phyloP scores from a whole-genome alignment of 2,797 vertebrate species.

The Oceanodroma leucorhoa region DNA sequence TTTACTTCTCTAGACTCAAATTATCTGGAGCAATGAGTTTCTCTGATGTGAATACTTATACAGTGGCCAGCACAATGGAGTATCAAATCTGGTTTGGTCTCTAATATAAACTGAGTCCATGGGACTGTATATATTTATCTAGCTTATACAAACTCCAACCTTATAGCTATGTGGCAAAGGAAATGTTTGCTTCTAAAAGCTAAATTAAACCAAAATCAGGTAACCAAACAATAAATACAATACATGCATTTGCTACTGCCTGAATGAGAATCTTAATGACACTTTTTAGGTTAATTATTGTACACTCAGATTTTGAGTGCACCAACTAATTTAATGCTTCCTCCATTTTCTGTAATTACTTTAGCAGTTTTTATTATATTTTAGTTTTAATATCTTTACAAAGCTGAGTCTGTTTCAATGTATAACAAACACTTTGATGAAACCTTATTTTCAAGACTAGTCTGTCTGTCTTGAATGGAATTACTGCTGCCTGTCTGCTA shows the following conservation, averaged over 20 bases:
- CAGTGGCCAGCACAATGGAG: neutral
- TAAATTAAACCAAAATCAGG: neutral
- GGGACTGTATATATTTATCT: neutral
- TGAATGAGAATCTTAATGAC: neutral
- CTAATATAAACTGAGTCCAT: neutral
- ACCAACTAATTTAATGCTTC: neutral
- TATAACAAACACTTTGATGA: constrained; percentile 30
- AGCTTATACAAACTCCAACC: neutral
- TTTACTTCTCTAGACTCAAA: neutral
- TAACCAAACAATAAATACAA: neutral
- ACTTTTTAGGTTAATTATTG: neutral
- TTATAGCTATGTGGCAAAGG: neutral
- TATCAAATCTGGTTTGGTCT: neutral
- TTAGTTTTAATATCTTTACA: neutral
- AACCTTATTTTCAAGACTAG: constrained; percentile 21
- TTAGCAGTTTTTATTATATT: neutral
- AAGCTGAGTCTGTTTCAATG: neutral
- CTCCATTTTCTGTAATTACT: constrained; percentile 22
- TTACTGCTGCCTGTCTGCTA: constrained; percentile 15
- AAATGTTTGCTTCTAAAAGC: neutral
- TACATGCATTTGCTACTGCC: neutral
- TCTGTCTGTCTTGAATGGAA: neutral
- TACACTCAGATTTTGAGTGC: neutral
- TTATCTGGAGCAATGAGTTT: neutral
- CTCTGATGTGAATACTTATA: neutral